Conservation (phyloP, 2,113 vertebrate genomes). For the Larimichthys crocea region DNA sequence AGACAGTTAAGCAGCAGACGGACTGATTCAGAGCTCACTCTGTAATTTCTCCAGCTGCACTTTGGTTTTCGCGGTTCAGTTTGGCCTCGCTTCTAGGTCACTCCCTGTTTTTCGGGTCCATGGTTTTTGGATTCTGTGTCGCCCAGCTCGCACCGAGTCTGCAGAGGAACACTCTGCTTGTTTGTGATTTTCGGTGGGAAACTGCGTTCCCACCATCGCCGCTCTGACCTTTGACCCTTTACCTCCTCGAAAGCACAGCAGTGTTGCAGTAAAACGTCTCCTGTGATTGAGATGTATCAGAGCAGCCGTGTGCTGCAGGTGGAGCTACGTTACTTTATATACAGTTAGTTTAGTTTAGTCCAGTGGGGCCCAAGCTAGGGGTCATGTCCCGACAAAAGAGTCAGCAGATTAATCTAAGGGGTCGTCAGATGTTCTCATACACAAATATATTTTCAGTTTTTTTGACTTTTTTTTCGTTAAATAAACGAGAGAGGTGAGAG, state of each 20-base stretch:
- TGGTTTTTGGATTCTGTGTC: neutral
- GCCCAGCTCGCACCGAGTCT: neutral
- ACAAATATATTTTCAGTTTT: no score
- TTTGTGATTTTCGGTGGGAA: neutral
- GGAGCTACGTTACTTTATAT: no score
- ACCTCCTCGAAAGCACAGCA: neutral
- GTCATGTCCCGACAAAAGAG: no score
- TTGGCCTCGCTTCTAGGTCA: neutral
- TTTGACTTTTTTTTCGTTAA: no score
- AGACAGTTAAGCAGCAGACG: neutral
- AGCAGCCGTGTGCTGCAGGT: no score
- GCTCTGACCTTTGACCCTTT: neutral
- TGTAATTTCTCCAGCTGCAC: slow-evolving; percentile 19
- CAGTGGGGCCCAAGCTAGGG: no score
- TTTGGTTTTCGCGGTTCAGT: slow-evolving; percentile 17
- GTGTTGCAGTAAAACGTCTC: neutral
- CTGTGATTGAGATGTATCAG: no score
- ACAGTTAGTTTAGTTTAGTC: neutral
- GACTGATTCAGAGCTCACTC: neutral
- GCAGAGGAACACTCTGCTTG: neutral
- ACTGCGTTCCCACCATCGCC: neutral
- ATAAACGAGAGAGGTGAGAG: no score
- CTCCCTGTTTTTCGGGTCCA: slow-evolving; percentile 2
- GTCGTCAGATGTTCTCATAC: no score
- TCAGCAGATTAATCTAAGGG: no score